Percentiles rank a stretch among this genome's conserved stretches.
Conservation (phyloP, 1,140 invertebrate species). For the Armadillidium nasatum region DNA sequence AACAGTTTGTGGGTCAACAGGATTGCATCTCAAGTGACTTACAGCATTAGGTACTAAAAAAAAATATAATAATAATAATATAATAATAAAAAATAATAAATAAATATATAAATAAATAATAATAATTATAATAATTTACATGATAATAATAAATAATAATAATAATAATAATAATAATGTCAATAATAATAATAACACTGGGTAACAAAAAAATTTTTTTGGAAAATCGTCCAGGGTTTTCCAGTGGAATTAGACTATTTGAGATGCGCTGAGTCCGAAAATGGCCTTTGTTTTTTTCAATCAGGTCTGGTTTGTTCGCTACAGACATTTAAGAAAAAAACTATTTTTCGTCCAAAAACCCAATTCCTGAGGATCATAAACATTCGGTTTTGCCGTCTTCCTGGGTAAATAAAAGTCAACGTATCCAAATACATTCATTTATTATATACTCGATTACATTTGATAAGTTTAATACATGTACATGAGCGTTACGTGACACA, state of each 20-base stretch:
- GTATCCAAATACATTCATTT: neutral
- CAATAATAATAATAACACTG: too few species aligned
- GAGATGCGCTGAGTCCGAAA: slow-evolving; percentile 13
- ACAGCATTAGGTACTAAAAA: too few species aligned
- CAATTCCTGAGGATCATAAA: neutral
- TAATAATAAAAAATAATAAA: too few species aligned
- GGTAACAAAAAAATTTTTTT: slow-evolving; percentile 12
- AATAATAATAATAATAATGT: too few species aligned
- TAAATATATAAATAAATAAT: too few species aligned
- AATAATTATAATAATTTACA: too few species aligned
- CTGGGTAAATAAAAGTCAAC: slow-evolving; percentile 3
- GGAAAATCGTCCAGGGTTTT: neutral
- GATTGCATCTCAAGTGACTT: too few species aligned
- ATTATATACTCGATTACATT: neutral
- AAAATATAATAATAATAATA: too few species aligned
- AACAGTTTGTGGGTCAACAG: too few species aligned
- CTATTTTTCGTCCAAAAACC: neutral
- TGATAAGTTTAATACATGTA: neutral
- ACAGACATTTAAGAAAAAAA: neutral
- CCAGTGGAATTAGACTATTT: neutral
- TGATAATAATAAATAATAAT: too few species aligned
- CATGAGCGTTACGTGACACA: slow-evolving; percentile 1
- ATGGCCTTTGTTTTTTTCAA: slow-evolving; percentile 1
- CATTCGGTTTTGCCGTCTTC: neutral
- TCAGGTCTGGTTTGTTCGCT: neutral